phyloP scores from a whole-genome alignment of 2,113 vertebrate genomes.

The Microtus ochrogaster region DNA sequence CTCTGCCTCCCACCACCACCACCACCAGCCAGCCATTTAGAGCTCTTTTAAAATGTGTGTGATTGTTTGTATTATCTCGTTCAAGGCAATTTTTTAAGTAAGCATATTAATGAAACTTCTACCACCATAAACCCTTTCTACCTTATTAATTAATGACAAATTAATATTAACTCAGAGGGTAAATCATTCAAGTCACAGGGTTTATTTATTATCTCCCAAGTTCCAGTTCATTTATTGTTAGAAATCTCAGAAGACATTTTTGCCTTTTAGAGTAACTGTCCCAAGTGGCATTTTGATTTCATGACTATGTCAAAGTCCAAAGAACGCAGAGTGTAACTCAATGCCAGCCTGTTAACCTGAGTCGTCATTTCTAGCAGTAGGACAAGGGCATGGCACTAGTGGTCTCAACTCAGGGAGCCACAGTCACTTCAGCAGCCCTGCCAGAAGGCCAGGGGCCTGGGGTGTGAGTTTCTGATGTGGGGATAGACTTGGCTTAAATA shows the following conservation, averaged over 20 bases:
- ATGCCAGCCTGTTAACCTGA: slow-evolving; percentile 1
- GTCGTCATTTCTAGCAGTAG: neutral
- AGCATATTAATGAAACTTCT: slow-evolving; percentile 8
- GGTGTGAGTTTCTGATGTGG: neutral
- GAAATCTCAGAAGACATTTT: slow-evolving; percentile 51
- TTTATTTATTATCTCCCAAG: slow-evolving; percentile 25
- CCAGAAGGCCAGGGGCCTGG: neutral
- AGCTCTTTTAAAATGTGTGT: neutral
- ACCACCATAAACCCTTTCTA: neutral
- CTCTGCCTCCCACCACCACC: neutral
- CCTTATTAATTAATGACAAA: slow-evolving; percentile 27
- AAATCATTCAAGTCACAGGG: slow-evolving; percentile 33
- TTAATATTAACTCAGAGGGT: slow-evolving; percentile 31
- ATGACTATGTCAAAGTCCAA: slow-evolving; percentile 38
- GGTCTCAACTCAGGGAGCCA: neutral
- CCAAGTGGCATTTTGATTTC: slow-evolving; percentile 41
- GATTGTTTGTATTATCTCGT: slow-evolving; percentile 34
- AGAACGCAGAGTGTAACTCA: neutral
- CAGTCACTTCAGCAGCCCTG: neutral
- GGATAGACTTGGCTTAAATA: neutral
- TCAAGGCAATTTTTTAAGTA: slow-evolving; percentile 31
- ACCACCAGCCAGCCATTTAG: neutral
- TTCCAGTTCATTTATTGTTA: slow-evolving; percentile 52
- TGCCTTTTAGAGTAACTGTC: slow-evolving; percentile 41
- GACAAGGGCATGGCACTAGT: neutral